Evolutionary conservation across 92 coral and sea anemone species (phyloP).

Genomic region (Chrysogorgia sp.): DNA sequence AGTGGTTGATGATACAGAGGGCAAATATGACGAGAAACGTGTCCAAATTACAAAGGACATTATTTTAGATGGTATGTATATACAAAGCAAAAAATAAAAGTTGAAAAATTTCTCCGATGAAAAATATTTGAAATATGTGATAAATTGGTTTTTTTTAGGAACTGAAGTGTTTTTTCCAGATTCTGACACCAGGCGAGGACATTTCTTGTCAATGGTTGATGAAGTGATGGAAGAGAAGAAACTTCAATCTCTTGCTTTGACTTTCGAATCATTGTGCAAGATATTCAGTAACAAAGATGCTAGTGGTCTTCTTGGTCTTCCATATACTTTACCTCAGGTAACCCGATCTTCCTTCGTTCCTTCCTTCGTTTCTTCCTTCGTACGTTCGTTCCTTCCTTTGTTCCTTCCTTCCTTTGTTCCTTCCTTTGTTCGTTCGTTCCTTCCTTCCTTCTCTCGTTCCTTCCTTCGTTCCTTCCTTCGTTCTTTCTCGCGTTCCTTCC

Average conservation of each 20-base stretch:
- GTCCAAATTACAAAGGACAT: slow-evolving; percentile 71
- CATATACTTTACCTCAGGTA: slow-evolving; percentile 78
- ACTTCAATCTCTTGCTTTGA: slow-evolving; percentile 83
- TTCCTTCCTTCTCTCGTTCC: neutral
- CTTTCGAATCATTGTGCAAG: slow-evolving; percentile 96
- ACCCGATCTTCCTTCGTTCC: neutral
- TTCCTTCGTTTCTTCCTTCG: neutral
- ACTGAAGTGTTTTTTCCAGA: slow-evolving; percentile 99
- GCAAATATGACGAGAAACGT: slow-evolving; percentile 60
- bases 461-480: neutral
- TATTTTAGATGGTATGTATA: slow-evolving; percentile 75
- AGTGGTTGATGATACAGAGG: slow-evolving; percentile 74
- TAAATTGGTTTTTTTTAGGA: slow-evolving; percentile 52
- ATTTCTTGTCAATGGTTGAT: slow-evolving; percentile 93
- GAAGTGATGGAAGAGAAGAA: slow-evolving; percentile 96
- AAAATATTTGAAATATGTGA: too few relatives aligned
- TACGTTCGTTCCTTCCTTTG: neutral
- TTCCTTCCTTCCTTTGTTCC: neutral
- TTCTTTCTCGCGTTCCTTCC: neutral
- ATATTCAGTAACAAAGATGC: slow-evolving; percentile 98
- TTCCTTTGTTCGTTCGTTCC: neutral
- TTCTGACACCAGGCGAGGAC: slow-evolving; percentile 86
- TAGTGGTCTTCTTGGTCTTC: slow-evolving; percentile 92
- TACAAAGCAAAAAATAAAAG: neutral
- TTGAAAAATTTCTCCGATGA: too few relatives aligned